Conservation (phyloP, 35 echinoderm and acorn worm species). For the Diadema setosum region DNA sequence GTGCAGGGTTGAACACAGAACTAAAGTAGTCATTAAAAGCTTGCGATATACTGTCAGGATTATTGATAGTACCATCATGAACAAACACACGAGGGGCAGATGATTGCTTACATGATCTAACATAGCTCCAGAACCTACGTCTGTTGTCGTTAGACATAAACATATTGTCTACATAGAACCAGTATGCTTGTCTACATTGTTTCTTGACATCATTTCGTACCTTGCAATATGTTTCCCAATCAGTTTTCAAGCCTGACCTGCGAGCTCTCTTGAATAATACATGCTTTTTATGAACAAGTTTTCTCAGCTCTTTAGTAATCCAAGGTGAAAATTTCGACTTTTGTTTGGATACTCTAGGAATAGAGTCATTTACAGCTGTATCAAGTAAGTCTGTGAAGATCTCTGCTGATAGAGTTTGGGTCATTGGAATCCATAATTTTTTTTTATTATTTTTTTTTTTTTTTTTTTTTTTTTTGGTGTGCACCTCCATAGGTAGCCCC, state of each 20-base stretch:
- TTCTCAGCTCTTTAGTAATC: neutral
- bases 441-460: too few species aligned
- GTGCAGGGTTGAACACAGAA: too few species aligned
- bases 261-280: constrained; percentile 7
- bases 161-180: constrained; percentile 4
- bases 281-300: constrained; percentile 22
- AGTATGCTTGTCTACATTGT: too few species aligned
- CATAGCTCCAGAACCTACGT: neutral
- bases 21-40: too few species aligned
- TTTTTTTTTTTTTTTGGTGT: too few species aligned
- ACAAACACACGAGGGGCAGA: too few species aligned
- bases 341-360: neutral
- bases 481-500: too few species aligned
- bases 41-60: too few species aligned
- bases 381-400: neutral
- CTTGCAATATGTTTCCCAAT: neutral
- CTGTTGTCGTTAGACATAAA: neutral
- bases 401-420: neutral
- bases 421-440: neutral
- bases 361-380: constrained; percentile 5
- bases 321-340: neutral
- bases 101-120: too few species aligned
- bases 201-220: constrained; percentile 2
- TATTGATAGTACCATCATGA: too few species aligned
- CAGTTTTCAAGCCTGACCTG: too few species aligned